Base-by-base conservation (phyloP, 92 coral and sea anemone genomes). In the Epizoanthus fatuus region DNA sequence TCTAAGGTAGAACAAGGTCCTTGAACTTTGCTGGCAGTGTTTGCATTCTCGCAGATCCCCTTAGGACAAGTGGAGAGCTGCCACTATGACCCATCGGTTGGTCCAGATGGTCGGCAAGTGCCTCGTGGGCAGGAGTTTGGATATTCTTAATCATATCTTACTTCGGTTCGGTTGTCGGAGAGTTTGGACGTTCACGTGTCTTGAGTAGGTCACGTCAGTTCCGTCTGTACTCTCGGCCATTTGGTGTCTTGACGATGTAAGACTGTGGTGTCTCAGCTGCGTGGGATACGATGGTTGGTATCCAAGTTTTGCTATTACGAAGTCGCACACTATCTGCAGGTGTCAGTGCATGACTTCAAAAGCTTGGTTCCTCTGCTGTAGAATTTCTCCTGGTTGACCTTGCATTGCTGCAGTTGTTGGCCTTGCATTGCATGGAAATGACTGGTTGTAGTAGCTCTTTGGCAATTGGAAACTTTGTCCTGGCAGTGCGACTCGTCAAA, bases 271-370 rank as follows among this genome's bases (percentile, higher is more conserved):
- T 64, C 32, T 17, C 56, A 15, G 70, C 84, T 20, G 39, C 25
- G 69, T n/a, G 32, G 83, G 72, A 29, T 19, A 75, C 82, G 10
- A 62, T 15, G 57, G 82, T 74, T 35, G 93, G 93, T 39, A 79
- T 64, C 93, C 90, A 90, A 40, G 51, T 70, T 22, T 84, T 87
- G 32, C 87, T 89, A 79, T 88, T 56, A 11, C 87, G 81, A 40
- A 87, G 47, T 72, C 87, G 72, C 83, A 88, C 86, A 63, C 25
- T 81, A 54, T 91, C 90, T 42, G 84, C 52, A 3, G 64, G 83
- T 66, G 84, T 45, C 74, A 91, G 80, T 22, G 25, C 25, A 22
- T 8, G 80, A 68, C 35, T 49, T 56, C 16, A 87, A 63, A 35
- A 87, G 74, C 60, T 79, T 84, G 58, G 81, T 52, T 13, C 63